phyloP scores from a whole-genome alignment of 2,888 invertebrate genomes.

The Unio pictorum region DNA sequence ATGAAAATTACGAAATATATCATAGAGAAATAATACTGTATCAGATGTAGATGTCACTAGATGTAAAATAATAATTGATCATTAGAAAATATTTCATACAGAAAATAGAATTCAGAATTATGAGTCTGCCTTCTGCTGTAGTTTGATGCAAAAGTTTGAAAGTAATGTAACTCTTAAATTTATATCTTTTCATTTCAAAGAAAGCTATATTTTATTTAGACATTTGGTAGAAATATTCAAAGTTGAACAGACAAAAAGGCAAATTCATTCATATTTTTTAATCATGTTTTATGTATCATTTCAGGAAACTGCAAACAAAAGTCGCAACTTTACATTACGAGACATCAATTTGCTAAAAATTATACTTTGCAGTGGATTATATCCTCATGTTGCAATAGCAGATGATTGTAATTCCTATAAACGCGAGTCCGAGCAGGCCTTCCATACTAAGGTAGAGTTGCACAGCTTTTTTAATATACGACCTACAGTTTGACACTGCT shows the following conservation, averaged over 20 bases:
- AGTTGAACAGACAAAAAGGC: background rate
- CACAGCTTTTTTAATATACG: slow-evolving; percentile 67
- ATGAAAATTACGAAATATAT: too few relatives aligned
- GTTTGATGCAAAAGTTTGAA: too few relatives aligned
- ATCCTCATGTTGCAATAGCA: slow-evolving; percentile 95
- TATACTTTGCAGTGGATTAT: slow-evolving; percentile 92
- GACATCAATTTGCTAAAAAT: slow-evolving; percentile 73
- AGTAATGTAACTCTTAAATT: too few relatives aligned
- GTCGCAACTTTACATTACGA: slow-evolving; percentile 60
- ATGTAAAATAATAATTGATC: too few relatives aligned
- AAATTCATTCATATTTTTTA: background rate
- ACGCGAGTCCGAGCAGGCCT: slow-evolving; percentile 74
- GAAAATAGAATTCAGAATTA: too few relatives aligned
- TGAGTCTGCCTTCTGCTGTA: too few relatives aligned
- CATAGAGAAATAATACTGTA: too few relatives aligned
- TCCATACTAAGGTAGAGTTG: slow-evolving; percentile 71
- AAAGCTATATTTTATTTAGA: too few relatives aligned
- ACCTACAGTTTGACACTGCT: slow-evolving; percentile 61
- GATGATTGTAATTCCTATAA: slow-evolving; percentile 95
- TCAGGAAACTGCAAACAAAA: slow-evolving; percentile 61
- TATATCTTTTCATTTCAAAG: too few relatives aligned
- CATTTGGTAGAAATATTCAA: too few relatives aligned
- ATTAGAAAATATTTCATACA: too few relatives aligned
- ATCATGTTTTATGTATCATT: slow-evolving; percentile 3
- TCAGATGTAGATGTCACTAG: too few relatives aligned